Base-by-base conservation (phyloP, 2,113 vertebrate genomes). In the Tragelaphus imberbis region DNA sequence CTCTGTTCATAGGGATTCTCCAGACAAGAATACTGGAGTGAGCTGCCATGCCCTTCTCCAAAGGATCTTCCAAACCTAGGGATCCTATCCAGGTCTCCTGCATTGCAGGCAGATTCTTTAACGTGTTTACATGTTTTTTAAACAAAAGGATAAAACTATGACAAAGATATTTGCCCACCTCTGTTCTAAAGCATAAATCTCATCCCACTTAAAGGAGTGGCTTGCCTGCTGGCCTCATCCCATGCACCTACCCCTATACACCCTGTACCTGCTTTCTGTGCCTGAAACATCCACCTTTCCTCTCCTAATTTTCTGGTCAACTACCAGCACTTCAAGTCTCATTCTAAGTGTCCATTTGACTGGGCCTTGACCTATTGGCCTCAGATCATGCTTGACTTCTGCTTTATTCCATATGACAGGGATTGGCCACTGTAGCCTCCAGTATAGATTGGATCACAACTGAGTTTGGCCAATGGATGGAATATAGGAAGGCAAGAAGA, bases 71-170 rank as follows among this genome's bases (percentile, higher is more conserved):
- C 36, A 19, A 75, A 40, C 5, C 19, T 36, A 75, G 36, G 36
- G 68, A 75, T 23, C 2, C 2, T 40, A 75, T 40, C 36, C n/a
- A 75, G 68, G n/a, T 75, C 68, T 40, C 68, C 36, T 75, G 10
- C 21, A 12, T 23, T 40, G 68, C 5, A 75, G n/a, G 68, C 36
- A 75, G 36, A 40, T 23, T 75, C 68, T 75, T 75, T 75, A 40
- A 71, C 27, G 1, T 49, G 81, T 93, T 87, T 58, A 86, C 36
- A 53, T 91, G 86, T 93, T 95, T 96, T 96, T 96, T 58, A 87
- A 87, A 80, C 75, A 92, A 87, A 94, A 92, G 36, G 88, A 93
- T 77, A 95, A n/a, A 84, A 85, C 33, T 75, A 36, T 49, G 51
- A 40, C 86, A 71, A 53, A 68, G 92, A 55, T 21, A 51, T 68